Base-by-base conservation (phyloP, 1,140 invertebrate species). In the Bacillus rossius region DNA sequence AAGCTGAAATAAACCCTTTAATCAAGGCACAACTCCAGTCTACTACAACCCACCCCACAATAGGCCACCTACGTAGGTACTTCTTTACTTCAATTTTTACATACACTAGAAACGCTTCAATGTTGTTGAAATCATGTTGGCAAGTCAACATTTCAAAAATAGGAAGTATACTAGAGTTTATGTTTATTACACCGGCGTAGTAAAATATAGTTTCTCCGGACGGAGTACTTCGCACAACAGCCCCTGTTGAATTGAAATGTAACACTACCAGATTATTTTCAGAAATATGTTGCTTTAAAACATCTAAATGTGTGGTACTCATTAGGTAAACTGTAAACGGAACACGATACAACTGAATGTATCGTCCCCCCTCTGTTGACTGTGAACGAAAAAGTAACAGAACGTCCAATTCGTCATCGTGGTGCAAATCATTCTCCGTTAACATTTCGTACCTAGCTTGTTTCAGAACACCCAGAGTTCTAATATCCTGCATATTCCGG, bases 21-120 rank as follows among this genome's bases (percentile, higher is more conserved):
- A 65, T 63, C 10, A 60, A 41, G 45, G 61, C 57, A 61, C 57
- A 65, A 50, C 55, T 61, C 60, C 57, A 63, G 41, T 65, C 61
- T 26, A 29, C 51, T 19, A 49, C 43, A 14, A 61, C 53, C 37
- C 61, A 20, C 55, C 55, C 50, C 16, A 60, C 60, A 55, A 25
- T 48, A 23, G 61, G 64, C 61, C 56, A 61, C 17, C 48, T 51
- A 23, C 52, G 48, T 49, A 19, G 14, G 3, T 57, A 26, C 1
- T n/a, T 23, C 50, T 63, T 37, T 0, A 59, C 40, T 52, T 61
- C 63, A 3, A 42, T 7, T 50, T 53, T 61, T 40, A 57, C 59
- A 8, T 23, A 20, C 55, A 57, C 59, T 25, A 64, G 45, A 53
- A 64, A 62, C n/a, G 8, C 41, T 20, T 49, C 51, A 13, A 60